Percentiles rank a stretch among this genome's conserved stretches.
phyloP scores from a whole-genome alignment of 1,140 invertebrate genomes.

The Drosophila mauritiana region DNA sequence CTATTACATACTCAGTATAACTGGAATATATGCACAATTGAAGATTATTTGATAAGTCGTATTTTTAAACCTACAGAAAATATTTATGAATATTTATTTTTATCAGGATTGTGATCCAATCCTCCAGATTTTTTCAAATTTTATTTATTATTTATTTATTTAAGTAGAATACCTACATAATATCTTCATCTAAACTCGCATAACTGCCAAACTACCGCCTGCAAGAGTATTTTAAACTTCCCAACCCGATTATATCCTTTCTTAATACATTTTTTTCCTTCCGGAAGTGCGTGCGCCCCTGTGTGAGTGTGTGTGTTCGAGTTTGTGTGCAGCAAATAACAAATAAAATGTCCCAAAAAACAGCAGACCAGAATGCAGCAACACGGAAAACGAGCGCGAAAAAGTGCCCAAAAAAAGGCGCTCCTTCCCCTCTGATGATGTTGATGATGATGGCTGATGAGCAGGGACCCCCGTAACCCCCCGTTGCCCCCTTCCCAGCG shows the following conservation, averaged over 20 bases:
- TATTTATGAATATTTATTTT: too few relatives aligned
- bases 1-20: too few relatives aligned
- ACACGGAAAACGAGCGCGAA: slow-evolving; percentile 60
- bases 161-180: too few relatives aligned
- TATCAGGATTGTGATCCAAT: too few relatives aligned
- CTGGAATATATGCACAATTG: too few relatives aligned
- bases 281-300: slow-evolving; percentile 72
- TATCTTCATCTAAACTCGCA: too few relatives aligned
- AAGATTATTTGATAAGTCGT: too few relatives aligned
- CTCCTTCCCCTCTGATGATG: slow-evolving; percentile 26
- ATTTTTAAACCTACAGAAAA: too few relatives aligned
- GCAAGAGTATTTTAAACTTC: slow-evolving; percentile 17
- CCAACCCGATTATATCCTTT: not conserved
- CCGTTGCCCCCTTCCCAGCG: not conserved
- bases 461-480: slow-evolving; percentile 23
- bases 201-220: too few relatives aligned
- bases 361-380: slow-evolving; percentile 41
- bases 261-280: slow-evolving; percentile 14
- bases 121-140: too few relatives aligned
- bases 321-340: slow-evolving; percentile 40
- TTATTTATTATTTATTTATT: too few relatives aligned
- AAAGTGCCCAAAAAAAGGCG: slow-evolving; percentile 40
- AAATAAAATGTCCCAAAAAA: slow-evolving; percentile 75
- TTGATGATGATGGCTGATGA: slow-evolving; percentile 58
- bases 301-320: slow-evolving; percentile 9